Base-by-base conservation (phyloP, 2,797 vertebrate genomes). In the Prionace glauca region DNA sequence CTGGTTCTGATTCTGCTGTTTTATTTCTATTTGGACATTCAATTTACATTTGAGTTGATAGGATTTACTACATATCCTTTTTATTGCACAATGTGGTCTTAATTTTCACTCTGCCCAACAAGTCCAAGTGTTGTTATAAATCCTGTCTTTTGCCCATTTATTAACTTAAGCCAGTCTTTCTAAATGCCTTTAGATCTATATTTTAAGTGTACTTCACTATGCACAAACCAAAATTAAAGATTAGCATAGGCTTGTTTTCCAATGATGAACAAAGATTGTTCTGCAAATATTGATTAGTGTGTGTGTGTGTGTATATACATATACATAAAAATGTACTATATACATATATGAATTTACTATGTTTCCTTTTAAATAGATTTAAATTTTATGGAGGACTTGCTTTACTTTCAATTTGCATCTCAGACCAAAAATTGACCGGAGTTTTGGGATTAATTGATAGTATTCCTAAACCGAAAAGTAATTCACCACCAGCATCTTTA, bases 341-440 rank as follows among this genome's bases (percentile, higher is more conserved):
- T 56, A 56, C 5, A 56, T 56, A 56, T 56, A 7, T 41, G 74
- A 74, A 95, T 56, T 1, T 26, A 96, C 74, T 96, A 60, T 95
- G 96, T 11, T 32, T 96, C 0, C 96, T 56, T 95, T 91, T 24
- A 97, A 97, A 96, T 96, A 99, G 99, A 97, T 99, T 99, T 97
- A 99, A 99, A 97, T 96, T 99, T 69, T 99, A 97, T 96, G 99
- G 99, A 95, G 97, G 98, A 95, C 98, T 99, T 94, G 99, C 98
- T 95, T 97, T 99, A 96, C 97, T 99, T 96, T 99, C 98, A 95
- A 96, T 99, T 95, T 98, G 98, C 96, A 98, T 99, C 96, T 99
- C 99, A 62, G 99, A 99, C 96, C 97, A 98, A 96, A 99, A 99
- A 97, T 96, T 99, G 32, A 98, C 97, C 96, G 98, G 98, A 81